These are phyloP conservation scores for Toxostoma redivivum DNA, from an alignment of 2,113 vertebrate species.

Conservation along the genomic window DNA sequence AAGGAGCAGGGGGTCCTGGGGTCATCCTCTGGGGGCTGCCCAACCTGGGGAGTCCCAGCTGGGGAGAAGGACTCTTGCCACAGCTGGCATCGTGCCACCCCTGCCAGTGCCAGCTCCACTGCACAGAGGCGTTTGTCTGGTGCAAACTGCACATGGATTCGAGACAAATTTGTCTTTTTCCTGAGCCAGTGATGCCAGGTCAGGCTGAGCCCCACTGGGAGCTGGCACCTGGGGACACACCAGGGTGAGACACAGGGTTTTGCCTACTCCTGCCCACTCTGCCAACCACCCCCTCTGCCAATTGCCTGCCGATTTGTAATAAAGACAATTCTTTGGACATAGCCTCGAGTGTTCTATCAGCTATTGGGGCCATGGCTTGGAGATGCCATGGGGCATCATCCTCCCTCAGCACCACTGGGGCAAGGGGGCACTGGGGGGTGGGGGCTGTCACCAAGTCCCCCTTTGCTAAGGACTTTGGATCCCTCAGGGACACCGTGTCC, in stretches of 20 bases:
- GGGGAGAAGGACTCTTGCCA: background rate
- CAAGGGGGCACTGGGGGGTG: background rate
- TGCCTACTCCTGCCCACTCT: background rate
- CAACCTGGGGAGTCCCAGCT: background rate
- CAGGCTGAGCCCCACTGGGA: background rate
- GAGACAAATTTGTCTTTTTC: background rate
- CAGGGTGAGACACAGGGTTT: fast-evolving
- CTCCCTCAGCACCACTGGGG: background rate
- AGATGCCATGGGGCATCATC: too few species aligned
- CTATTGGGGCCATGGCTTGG: fast-evolving
- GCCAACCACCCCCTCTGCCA: background rate
- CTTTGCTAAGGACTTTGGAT: background rate
- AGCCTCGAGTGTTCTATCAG: background rate
- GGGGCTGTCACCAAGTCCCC: background rate
- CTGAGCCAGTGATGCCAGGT: background rate
- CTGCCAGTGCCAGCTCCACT: background rate
- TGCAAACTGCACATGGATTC: background rate
- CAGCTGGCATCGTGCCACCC: background rate
- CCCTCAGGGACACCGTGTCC: background rate
- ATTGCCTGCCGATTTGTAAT: background rate
- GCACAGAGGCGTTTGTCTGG: background rate
- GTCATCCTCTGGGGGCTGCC: background rate
- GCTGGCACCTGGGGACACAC: background rate
- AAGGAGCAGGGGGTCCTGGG: background rate
- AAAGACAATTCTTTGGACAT: conserved; percentile 13